Base-by-base conservation (phyloP, 2,888 invertebrate genomes). In the Parochlus steinenii region DNA sequence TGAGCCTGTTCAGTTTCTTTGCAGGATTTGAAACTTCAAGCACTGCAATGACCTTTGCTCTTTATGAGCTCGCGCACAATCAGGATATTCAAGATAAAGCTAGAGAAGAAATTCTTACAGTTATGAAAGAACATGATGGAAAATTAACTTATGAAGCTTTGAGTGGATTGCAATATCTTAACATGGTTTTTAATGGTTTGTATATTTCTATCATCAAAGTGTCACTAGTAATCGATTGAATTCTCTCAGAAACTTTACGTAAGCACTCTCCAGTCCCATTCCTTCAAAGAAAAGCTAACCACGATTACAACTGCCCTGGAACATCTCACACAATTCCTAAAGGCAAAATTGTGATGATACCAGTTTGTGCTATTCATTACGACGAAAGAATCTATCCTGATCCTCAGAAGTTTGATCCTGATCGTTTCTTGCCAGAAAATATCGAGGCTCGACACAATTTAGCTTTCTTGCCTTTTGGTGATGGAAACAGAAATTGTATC, bases 401-500 rank as follows among this genome's bases (percentile, higher is more conserved):
- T 8, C 71, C 72, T 3, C 55, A 64, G 7, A 58, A 55, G 26
- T 70, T 69, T 38, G 59, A 65, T 29, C 70, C 69, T 1, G 65
- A 69, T 16, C 52, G 69, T 44, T 70, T 69, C 47, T 50, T 56
- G 1, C 52, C 56, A n/a, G 63, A 64, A 43, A 63, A 61, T 33
- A 67, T 64, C 42, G 50, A 57, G 1, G 59, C 54, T 10, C 27
- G 39, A 19, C 38, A 38, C 29, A 16, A 22, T 5, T 32, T 29
- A 14, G 6, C 26, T 8, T 36, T 20, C 31, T 14, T 41, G 7
- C 41, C 41, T 15, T 41, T 41, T 16, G 41, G 41, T 8, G 39
- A 41, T 18, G 41, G 41, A 3, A 35, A 37, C 7, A 16, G 41
- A 6, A 38, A 33, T 20, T 41, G 41, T 23, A 33, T 41, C n/a